A percentile compares a stretch with the other conserved stretches of the same genome.
phyloP scores from a whole-genome alignment of 2,888 invertebrate species.

The Odontothrips loti region DNA sequence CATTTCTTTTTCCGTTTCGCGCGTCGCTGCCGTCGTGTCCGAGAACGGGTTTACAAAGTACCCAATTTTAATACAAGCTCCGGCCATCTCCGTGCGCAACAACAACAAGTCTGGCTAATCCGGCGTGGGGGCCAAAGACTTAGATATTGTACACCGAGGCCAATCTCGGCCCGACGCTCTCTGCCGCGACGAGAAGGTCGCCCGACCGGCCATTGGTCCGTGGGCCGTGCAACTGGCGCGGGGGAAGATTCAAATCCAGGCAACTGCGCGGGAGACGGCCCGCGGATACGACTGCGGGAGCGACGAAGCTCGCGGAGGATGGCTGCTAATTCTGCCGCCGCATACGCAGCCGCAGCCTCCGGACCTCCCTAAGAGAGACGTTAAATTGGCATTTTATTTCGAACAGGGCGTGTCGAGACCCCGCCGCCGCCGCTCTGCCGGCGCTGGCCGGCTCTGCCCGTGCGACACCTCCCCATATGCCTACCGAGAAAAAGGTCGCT shows the following conservation, averaged over 20 bases:
- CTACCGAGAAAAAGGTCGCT: neutral
- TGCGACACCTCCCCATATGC: neutral
- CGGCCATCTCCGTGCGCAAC: neutral
- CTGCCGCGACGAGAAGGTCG: neutral
- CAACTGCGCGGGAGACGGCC: neutral
- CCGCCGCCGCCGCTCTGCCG: no score
- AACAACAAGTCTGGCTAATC: neutral
- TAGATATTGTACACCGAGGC: conserved; percentile 2
- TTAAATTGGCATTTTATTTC: conserved; percentile 9
- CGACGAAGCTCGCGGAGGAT: no score
- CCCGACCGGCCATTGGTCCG: neutral
- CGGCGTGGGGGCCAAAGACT: neutral
- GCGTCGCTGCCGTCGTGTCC: neutral
- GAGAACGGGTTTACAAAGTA: conserved; percentile 24
- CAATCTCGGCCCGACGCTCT: no score
- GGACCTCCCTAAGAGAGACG: conserved; percentile 17
- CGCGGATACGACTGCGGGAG: no score
- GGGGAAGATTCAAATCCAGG: neutral
- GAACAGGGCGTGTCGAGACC: neutral
- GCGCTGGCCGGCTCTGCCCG: no score
- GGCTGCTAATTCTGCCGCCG: conserved; percentile 4
- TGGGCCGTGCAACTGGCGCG: neutral
- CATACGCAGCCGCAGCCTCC: neutral
- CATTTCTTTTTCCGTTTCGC: no score
- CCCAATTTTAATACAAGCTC: conserved; percentile 11